A percentile compares a stretch with the other conserved stretches of the same genome.
phyloP scores from a whole-genome alignment of 2,113 vertebrate genomes.

The Isurus oxyrinchus region DNA sequence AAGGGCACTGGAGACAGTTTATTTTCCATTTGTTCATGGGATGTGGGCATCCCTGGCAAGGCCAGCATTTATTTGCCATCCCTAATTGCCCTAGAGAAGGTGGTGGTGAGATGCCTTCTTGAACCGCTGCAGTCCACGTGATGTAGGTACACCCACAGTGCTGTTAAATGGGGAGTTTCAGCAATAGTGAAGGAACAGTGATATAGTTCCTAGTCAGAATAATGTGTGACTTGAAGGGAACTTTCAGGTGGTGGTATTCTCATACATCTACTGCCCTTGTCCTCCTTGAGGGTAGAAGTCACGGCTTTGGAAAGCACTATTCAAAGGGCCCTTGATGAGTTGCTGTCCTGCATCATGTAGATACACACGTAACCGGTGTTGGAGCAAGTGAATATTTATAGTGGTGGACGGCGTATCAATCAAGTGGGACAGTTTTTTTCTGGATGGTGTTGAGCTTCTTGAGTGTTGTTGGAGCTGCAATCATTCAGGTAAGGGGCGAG shows the following conservation, averaged over 20 bases:
- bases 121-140: neutral
- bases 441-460: neutral
- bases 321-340: neutral
- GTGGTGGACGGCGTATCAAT: neutral
- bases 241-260: neutral
- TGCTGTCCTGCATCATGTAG: neutral
- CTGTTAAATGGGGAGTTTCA: too few relatives aligned
- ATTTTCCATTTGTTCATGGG: neutral
- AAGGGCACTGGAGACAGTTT: neutral
- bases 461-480: neutral
- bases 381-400: neutral
- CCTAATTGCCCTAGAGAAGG: neutral
- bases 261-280: neutral
- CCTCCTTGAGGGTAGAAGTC: neutral
- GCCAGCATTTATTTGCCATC: neutral
- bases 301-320: neutral
- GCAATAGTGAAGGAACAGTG: too few relatives aligned
- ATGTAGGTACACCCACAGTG: neutral
- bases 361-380: neutral
- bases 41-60: too few relatives aligned
- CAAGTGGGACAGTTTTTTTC: neutral
- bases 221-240: neutral
- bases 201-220: neutral
- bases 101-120: neutral
- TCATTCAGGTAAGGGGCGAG: neutral